phyloP scores from a whole-genome alignment of 2,113 vertebrate genomes.

The Sitta europaea region DNA sequence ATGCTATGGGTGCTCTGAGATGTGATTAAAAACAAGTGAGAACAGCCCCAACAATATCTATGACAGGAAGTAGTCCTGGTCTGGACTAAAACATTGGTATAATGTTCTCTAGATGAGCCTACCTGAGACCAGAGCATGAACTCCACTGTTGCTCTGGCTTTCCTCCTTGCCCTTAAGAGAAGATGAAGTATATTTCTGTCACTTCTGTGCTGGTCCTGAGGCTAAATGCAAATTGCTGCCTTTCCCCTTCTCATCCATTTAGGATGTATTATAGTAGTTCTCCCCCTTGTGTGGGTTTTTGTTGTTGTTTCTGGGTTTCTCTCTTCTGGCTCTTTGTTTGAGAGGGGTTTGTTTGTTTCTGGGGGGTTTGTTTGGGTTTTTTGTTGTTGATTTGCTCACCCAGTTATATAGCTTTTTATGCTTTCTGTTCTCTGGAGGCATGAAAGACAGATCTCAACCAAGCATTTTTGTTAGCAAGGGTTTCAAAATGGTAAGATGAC shows the following conservation, averaged over 20 bases:
- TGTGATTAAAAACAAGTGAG: background rate
- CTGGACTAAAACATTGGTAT: background rate
- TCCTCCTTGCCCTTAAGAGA: background rate
- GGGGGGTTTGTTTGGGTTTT: background rate
- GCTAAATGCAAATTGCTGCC: background rate
- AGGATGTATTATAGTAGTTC: background rate
- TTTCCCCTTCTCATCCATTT: background rate
- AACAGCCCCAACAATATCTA: background rate
- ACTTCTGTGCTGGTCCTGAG: background rate
- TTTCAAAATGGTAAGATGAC: background rate
- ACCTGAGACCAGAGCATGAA: background rate
- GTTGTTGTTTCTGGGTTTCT: background rate
- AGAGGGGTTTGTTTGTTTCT: background rate
- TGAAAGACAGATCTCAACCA: background rate
- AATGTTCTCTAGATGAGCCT: background rate
- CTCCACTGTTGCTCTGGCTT: background rate
- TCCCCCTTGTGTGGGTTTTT: background rate
- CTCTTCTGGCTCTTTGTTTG: background rate
- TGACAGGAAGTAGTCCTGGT: background rate
- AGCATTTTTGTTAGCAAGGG: background rate
- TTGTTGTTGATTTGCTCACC: background rate
- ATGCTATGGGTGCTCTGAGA: background rate
- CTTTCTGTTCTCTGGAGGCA: background rate
- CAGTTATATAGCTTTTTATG: background rate
- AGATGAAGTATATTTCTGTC: background rate